Evolutionary conservation across 2,113 vertebrate genomes (phyloP).

Genomic region (Micromys minutus): DNA sequence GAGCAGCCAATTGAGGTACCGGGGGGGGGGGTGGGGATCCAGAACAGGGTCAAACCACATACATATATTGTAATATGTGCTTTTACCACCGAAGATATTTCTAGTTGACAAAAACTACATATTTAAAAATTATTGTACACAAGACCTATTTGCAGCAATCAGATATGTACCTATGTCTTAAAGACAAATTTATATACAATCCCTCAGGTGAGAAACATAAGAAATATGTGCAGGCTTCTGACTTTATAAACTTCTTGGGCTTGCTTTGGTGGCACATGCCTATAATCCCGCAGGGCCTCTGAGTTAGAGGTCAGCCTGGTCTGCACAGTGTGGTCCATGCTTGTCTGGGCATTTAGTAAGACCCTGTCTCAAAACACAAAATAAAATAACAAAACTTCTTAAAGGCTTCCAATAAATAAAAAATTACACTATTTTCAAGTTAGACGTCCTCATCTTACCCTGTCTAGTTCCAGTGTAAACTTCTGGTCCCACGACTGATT

Average conservation of each 20-base stretch:
- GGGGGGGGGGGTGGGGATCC: no score
- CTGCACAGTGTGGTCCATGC: background rate
- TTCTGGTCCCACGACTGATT: slow-evolving; percentile 99
- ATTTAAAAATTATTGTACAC: slow-evolving; percentile 52
- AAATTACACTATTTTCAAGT: slow-evolving; percentile 34
- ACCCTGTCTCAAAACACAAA: background rate
- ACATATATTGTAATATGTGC: background rate
- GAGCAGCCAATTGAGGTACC: background rate
- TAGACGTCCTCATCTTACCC: slow-evolving; percentile 88
- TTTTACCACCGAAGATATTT: background rate
- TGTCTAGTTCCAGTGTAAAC: slow-evolving; percentile 99
- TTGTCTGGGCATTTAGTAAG: background rate
- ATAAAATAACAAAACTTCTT: slow-evolving; percentile 51
- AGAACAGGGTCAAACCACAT: background rate
- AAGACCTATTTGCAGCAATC: background rate
- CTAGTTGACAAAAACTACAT: slow-evolving; percentile 14
- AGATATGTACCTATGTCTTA: slow-evolving; percentile 38
- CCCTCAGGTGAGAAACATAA: slow-evolving; percentile 20
- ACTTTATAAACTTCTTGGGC: background rate
- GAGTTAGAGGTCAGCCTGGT: background rate
- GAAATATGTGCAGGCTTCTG: slow-evolving; percentile 21
- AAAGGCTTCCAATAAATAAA: slow-evolving; percentile 29
- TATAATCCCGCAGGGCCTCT: background rate
- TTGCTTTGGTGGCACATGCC: background rate
- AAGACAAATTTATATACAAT: slow-evolving; percentile 17